These are phyloP conservation scores for Lasioglossum calceatum DNA, from an alignment of 2,888 invertebrate genomes.

Conservation along the genomic window DNA sequence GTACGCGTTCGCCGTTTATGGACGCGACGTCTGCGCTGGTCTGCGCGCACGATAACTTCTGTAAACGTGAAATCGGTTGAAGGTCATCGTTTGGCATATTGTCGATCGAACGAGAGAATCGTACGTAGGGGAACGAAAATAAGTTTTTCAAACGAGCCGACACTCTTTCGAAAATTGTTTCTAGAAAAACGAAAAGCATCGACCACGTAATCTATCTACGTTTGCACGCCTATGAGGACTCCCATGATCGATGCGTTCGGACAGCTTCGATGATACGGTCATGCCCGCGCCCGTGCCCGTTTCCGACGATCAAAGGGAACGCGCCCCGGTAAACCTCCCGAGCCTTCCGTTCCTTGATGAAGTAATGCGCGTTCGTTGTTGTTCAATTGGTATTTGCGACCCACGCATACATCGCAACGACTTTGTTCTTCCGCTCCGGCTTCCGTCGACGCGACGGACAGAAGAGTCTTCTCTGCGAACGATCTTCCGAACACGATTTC, in stretches of 20 bases:
- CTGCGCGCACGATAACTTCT: no score
- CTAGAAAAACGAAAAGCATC: background rate
- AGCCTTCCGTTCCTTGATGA: conserved; percentile 79
- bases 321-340: conserved; percentile 67
- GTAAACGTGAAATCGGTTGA: background rate
- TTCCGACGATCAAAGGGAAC: conserved; percentile 77
- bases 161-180: background rate
- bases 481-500: background rate
- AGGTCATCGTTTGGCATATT: no score
- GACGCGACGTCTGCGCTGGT: no score
- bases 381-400: conserved; percentile 78
- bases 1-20: background rate
- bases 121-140: no score
- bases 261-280: conserved; percentile 15
- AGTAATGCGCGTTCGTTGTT: conserved; percentile 83
- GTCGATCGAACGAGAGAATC: no score
- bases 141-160: background rate
- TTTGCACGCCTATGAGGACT: background rate
- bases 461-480: background rate
- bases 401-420: conserved; percentile 76
- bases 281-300: conserved; percentile 55
- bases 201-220: background rate
- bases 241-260: background rate
- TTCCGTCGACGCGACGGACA: conserved; percentile 22
- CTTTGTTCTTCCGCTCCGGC: conserved; percentile 14